A percentile compares a stretch with the other conserved stretches of the same genome.
Evolutionary conservation across 2,888 invertebrate genomes (phyloP).

Genomic region (Nemoura dubitans): DNA sequence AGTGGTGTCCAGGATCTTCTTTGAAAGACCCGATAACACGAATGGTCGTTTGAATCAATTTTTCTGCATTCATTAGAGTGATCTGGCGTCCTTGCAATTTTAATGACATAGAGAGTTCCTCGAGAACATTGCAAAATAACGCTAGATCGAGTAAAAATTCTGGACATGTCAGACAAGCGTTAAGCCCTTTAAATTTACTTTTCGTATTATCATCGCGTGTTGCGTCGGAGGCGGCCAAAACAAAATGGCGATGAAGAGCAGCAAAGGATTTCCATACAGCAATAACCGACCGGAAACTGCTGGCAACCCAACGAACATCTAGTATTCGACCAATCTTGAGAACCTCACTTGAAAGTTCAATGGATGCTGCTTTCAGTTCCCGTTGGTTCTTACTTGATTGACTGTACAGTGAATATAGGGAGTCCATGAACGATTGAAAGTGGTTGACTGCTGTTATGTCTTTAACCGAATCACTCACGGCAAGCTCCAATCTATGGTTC

Average conservation of each 20-base stretch:
- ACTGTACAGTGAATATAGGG: slow-evolving; percentile 47
- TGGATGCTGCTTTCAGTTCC: slow-evolving; percentile 45
- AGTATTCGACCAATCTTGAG: slow-evolving; percentile 49
- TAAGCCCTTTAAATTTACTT: not conserved
- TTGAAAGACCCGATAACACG: not conserved
- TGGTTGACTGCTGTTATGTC: slow-evolving; percentile 49
- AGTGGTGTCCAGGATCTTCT: not conserved
- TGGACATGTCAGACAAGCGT: not conserved
- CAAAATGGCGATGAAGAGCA: slow-evolving; percentile 41
- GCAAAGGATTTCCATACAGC: slow-evolving; percentile 48
- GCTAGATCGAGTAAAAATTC: not conserved
- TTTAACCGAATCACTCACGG: slow-evolving; percentile 46
- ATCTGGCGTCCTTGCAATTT: not conserved
- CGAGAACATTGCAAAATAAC: not conserved
- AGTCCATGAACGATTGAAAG: slow-evolving; percentile 50
- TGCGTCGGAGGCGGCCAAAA: not conserved
- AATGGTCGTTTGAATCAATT: not conserved
- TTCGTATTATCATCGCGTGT: not conserved
- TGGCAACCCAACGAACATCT: slow-evolving; percentile 48
- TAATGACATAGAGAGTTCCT: not conserved
- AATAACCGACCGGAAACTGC: slow-evolving; percentile 45
- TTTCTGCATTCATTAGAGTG: not conserved
- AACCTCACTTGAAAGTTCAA: slow-evolving; percentile 45
- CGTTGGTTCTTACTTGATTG: slow-evolving; percentile 48
- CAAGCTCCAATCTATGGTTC: slow-evolving; percentile 47